Evolutionary conservation across 2,113 vertebrate species (phyloP), one percentile per base, ranked within the genome.

Genomic region (Oreochromis tanganicae): DNA sequence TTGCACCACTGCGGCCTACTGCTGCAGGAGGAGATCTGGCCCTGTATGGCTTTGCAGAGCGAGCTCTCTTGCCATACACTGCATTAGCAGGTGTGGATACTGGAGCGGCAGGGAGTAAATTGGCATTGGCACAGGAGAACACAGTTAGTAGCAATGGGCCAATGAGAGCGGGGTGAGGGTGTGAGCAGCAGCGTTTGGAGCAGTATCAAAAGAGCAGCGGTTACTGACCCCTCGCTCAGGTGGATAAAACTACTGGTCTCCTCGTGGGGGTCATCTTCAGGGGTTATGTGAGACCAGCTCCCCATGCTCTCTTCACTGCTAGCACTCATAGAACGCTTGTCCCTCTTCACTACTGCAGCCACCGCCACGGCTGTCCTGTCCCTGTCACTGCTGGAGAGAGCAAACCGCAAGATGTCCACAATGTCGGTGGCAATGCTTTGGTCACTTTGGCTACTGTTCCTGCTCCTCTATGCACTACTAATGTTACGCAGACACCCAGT

Each of bases 181-280:
- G 92, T 88, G 84, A 85, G 79, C 56, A 90, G 92, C 90, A 94
- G 92, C 83, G 29, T 88, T 85, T 52, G 82, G 85, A 90, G 90
- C 91, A 55, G 88, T 54, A 90, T 91, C 86, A 89, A 86, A 87
- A 87, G 92, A 92, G 89, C 90, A 86, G 91, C 56, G 85, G 92
- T 95, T 95, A 97, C 96, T 96, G 95, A 99, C 96, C 97, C 96
- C 93, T 99, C 98, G 3, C 98, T 99, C 95, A 99, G 97, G 90
- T 99, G 98, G 90, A 99, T 96, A 95, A 98, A 99, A 96, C 98
- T 99, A 93, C 98, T 98, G 1, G 97, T 97, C 95, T 99, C 98
- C 1, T 99, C 98, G 4, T 97, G 98, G 75, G 97, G 97, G 93
- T 99, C 98, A 52, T 99, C 98, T 11, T 99, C 98, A 0, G 97